These are phyloP conservation scores for Abrostola triplasia DNA, from an alignment of 2,888 invertebrate genomes.

Conservation along the genomic window DNA sequence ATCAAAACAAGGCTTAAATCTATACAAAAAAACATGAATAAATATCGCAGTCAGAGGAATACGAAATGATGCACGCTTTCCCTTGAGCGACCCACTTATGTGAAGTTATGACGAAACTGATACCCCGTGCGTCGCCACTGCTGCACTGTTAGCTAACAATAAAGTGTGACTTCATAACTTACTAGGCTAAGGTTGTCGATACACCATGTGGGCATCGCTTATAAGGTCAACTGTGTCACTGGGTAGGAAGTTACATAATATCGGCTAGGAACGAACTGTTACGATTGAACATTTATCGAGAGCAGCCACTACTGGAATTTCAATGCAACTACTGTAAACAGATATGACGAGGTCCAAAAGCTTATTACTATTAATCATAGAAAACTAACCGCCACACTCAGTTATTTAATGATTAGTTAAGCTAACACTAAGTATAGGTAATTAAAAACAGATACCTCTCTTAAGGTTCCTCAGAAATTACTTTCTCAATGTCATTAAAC, in stretches of 20 bases:
- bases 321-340: slow-evolving; percentile 6
- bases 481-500: background rate
- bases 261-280: slow-evolving; percentile 20
- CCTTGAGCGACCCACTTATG: slow-evolving; percentile 57
- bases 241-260: slow-evolving; percentile 39
- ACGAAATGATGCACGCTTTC: slow-evolving; percentile 56
- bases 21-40: slow-evolving; percentile 14
- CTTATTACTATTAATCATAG: background rate
- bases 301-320: slow-evolving; percentile 9
- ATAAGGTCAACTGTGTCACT: slow-evolving; percentile 48
- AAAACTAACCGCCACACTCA: background rate
- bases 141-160: slow-evolving; percentile 68
- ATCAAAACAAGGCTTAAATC: slow-evolving; percentile 20
- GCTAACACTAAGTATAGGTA: no score
- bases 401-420: background rate
- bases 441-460: no score
- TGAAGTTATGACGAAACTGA: slow-evolving; percentile 68
- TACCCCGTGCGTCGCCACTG: slow-evolving; percentile 44
- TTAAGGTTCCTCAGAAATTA: background rate
- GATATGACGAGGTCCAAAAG: background rate
- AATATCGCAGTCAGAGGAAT: slow-evolving; percentile 20
- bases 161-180: slow-evolving; percentile 69
- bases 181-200: slow-evolving; percentile 83
- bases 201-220: slow-evolving; percentile 38
- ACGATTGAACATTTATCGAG: slow-evolving; percentile 16